Evolutionary conservation across 1,140 invertebrate species (phyloP).

Genomic region (Helicoverpa zea): DNA sequence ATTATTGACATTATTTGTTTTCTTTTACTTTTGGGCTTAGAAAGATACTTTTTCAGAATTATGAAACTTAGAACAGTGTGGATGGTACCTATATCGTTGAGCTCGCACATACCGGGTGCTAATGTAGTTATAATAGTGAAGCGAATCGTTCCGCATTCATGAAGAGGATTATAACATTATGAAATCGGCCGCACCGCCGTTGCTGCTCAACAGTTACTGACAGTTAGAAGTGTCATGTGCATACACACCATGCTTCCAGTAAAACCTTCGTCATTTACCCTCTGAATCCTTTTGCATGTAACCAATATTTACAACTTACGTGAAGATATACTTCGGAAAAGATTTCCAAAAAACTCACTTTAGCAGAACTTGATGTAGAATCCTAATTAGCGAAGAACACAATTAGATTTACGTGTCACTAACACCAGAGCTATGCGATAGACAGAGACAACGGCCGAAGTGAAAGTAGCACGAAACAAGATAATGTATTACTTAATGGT

Average conservation of each 20-base stretch:
- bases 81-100: not conserved
- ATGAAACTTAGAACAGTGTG: not conserved
- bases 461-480: constrained; percentile 38
- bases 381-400: constrained; percentile 4
- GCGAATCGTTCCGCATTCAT: constrained; percentile 30
- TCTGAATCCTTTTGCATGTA: not conserved
- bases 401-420: constrained; percentile 24
- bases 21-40: too few relatives aligned
- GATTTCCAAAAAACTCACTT: constrained; percentile 26
- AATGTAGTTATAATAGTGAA: not conserved
- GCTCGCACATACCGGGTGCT: not conserved
- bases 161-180: constrained; percentile 26
- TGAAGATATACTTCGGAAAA: not conserved
- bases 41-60: too few relatives aligned
- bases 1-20: not conserved
- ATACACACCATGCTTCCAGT: too few relatives aligned
- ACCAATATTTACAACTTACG: not conserved
- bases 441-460: constrained; percentile 30
- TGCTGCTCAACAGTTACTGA: too few relatives aligned
- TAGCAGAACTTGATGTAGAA: constrained; percentile 8
- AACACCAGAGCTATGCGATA: constrained; percentile 3
- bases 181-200: not conserved
- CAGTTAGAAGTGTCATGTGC: too few relatives aligned
- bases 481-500: constrained; percentile 45
- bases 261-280: too few relatives aligned